Evolutionary conservation across 2,888 invertebrate genomes (phyloP).

Genomic region (Campaea margaritaria): DNA sequence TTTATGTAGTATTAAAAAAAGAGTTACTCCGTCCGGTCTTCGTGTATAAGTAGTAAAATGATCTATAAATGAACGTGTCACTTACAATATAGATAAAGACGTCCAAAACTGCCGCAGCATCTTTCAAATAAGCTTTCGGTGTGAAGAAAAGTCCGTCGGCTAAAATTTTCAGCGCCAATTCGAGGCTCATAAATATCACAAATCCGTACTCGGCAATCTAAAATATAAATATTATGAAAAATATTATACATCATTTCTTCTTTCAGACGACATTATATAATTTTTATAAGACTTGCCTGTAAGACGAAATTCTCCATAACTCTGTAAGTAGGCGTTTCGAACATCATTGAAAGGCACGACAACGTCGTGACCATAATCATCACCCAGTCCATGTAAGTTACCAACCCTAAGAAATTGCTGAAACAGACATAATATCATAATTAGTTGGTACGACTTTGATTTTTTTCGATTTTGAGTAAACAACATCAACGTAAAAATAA

Average conservation of each 20-base stretch:
- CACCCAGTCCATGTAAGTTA: conserved; percentile 99
- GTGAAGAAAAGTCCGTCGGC: conserved; percentile 99
- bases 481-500: no score
- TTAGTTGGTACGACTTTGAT: no score
- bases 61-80: conserved; percentile 38
- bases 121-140: conserved; percentile 99
- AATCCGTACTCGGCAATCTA: conserved; percentile 98
- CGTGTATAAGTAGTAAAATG: background rate
- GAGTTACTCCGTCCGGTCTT: no score
- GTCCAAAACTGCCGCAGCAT: conserved; percentile 98
- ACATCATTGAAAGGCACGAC: conserved; percentile 99
- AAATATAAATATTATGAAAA: conserved; percentile 41
- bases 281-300: conserved; percentile 87
- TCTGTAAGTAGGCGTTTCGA: conserved; percentile 97
- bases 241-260: no score
- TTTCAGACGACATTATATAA: no score
- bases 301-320: conserved; percentile 97
- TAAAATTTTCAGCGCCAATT: conserved; percentile 96
- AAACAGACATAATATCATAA: conserved; percentile 53
- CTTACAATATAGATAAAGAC: conserved; percentile 98
- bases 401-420: conserved; percentile 98
- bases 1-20: no score
- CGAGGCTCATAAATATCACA: conserved; percentile 99
- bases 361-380: conserved; percentile 99
- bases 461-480: no score